Base-by-base conservation (phyloP, 2,888 invertebrate species). In the Sipha maydis region DNA sequence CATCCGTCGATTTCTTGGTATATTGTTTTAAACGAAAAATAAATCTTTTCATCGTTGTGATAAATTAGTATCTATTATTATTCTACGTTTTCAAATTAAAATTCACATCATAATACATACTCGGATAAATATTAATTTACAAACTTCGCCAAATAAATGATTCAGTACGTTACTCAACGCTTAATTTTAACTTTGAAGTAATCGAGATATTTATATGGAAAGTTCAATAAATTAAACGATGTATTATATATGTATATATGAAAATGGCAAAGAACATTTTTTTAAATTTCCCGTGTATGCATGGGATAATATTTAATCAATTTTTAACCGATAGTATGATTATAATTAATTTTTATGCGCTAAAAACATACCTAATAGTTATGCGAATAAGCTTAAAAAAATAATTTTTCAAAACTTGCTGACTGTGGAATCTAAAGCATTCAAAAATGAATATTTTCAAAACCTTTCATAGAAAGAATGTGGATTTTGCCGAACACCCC, bases 361-460 rank as follows among this genome's bases (percentile, higher is more conserved):
- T 3, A 11, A 56, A 67, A 67, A 38, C 28, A 41, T 9, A 80
- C 69, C 67, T 80, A 61, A 67, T 80, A 73, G 41, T 71, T 28
- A 28, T 28, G 38, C 11, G 61, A 67, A 76, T 38, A 3, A 48
- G 17, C 25, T 21, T 9, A 14, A 25, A 34, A 54, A n/a, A 38
- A 75, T 61, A 38, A 61, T 67, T 85, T 78, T 85, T 34, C 9
- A 76, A 76, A 69, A 85, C 69, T 85, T 69, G 28, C n/a, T 31
- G 21, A 28, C 25, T 54, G n/a, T 69, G 75, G 83, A 84, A 75
- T 75, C 34, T 17, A 19, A 54, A 75, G 28, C 61, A 34, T 56
- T 85, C 41, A 34, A 85, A 77, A 85, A 85, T 19, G 69, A 48
- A 69, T 85, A 85, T 85, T 85, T 85, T 85, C 34, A 31, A 48